These are phyloP conservation scores for Cossypha caffra DNA, from an alignment of 2,797 vertebrate species.

Conservation along the genomic window DNA sequence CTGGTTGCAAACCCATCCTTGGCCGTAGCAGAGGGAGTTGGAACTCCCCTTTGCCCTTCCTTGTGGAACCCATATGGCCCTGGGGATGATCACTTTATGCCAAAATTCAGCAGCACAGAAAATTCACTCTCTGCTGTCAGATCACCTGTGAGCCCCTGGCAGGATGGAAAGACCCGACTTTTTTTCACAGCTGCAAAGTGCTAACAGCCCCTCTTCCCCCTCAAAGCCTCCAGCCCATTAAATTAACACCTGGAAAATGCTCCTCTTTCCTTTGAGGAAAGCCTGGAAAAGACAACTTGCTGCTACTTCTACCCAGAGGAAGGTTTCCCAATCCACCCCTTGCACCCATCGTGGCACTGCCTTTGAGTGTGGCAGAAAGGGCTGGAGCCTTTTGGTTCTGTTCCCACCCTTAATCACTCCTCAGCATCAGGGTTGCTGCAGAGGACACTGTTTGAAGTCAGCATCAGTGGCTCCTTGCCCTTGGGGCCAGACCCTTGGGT, in stretches of 20 bases:
- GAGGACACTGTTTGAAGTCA: background rate
- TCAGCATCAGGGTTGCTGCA: background rate
- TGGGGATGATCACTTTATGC: background rate
- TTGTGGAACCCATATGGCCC: rapidly evolving
- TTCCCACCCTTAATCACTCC: background rate
- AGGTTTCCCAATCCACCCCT: background rate
- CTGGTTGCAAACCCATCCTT: background rate
- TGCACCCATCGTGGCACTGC: rapidly evolving
- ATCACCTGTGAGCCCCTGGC: background rate
- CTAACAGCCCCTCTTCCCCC: background rate
- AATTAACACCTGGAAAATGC: background rate
- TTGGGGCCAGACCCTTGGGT: background rate
- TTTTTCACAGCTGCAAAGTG: background rate
- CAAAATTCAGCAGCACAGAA: background rate
- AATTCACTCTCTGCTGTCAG: background rate
- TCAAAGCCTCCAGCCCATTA: background rate
- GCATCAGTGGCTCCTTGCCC: conserved; percentile 8
- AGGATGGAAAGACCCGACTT: rapidly evolving
- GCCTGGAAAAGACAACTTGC: background rate
- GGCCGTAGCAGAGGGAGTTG: background rate
- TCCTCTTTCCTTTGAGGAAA: background rate
- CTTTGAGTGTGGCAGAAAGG: background rate
- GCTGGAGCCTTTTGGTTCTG: background rate
- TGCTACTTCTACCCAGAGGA: background rate
- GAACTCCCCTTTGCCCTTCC: background rate